Base-by-base conservation (phyloP, 1,140 invertebrate genomes). In the Oreohelix idahoensis region DNA sequence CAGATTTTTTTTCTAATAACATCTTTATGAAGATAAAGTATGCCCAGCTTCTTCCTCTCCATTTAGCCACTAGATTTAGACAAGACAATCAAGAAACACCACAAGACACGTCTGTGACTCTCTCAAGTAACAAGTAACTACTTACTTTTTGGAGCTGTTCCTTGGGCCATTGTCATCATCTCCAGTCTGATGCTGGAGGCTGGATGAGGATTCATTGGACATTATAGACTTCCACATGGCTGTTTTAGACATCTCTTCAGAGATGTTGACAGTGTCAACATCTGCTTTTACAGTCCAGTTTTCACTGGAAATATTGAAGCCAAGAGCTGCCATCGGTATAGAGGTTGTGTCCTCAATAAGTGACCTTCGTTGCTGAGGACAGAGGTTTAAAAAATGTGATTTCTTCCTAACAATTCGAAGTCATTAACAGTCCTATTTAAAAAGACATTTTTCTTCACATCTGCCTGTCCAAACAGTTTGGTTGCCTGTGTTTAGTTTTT, bases 161-260 rank as follows among this genome's bases (percentile, higher is more conserved):
- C 77, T 63, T 20, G 84, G 49, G n/a, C 29, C 70, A 17, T 78
- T 58, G 17, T 85, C 77, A 17, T 84, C 83, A 11, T 86, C 81
- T 36, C 29, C 38, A 5, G 74, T 1, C 39, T 85, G 81, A 0
- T 49, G 51, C 17, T 49, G 45, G 39, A 87, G 83, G 63, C 86
- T 88, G 1, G 86, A 84, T 20, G 85, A 86, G 11, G 88, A 88
- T 35, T 90, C 89, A 36, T 87, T 89, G 71, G 87, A 87, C 32
- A 89, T 84, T 53, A 90, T 88, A 29, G 86, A 89, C 78, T 89
- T 90, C 89, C 89, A 90, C 66, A 90, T 79, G 51, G 86, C 84
- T 17, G 88, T 88, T 36, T 89, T 89, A 0, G 88, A 84, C 87
- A 90, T 88, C 80, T 90, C 88, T 75, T 90, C 88, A 23, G 86